Evolutionary conservation across 2,888 invertebrate genomes (phyloP).

Genomic region (Flexamia atlantica): DNA sequence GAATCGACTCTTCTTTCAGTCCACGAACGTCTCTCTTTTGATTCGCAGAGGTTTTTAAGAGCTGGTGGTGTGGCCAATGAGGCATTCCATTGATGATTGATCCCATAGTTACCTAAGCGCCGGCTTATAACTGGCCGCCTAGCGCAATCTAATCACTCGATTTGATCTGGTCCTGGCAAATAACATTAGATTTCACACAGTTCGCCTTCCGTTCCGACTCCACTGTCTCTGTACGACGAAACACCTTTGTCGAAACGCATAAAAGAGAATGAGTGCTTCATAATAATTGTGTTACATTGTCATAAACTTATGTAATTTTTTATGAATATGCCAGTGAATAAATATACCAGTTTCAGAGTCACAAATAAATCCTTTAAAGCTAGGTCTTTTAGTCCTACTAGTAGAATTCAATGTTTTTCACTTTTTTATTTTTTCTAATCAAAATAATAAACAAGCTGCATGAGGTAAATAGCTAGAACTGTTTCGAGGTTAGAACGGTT

Average conservation of each 20-base stretch:
- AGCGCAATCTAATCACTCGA: conserved; percentile 32
- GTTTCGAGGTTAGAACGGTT: too few relatives aligned
- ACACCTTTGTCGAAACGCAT: neutral
- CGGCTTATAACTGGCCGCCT: neutral
- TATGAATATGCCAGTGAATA: too few relatives aligned
- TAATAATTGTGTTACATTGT: too few relatives aligned
- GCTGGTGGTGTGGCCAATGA: conserved; percentile 1
- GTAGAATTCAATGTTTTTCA: too few relatives aligned
- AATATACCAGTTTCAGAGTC: too few relatives aligned
- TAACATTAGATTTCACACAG: conserved; percentile 21
- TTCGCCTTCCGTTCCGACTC: neutral
- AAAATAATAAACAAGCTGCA: too few relatives aligned
- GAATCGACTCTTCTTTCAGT: conserved; percentile 12
- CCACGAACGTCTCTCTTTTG: neutral
- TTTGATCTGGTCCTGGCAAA: conserved; percentile 34
- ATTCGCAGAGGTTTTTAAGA: neutral
- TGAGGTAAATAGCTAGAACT: too few relatives aligned
- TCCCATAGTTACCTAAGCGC: neutral
- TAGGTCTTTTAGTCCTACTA: too few relatives aligned
- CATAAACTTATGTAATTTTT: too few relatives aligned
- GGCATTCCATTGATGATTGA: conserved; percentile 9
- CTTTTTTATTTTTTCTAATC: too few relatives aligned
- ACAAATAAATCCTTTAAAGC: too few relatives aligned
- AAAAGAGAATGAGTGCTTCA: too few relatives aligned
- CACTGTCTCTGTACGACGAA: neutral